These are phyloP conservation scores for Dreissena rostriformis DNA, from an alignment of 1,140 invertebrate genomes.

Conservation along the genomic window DNA sequence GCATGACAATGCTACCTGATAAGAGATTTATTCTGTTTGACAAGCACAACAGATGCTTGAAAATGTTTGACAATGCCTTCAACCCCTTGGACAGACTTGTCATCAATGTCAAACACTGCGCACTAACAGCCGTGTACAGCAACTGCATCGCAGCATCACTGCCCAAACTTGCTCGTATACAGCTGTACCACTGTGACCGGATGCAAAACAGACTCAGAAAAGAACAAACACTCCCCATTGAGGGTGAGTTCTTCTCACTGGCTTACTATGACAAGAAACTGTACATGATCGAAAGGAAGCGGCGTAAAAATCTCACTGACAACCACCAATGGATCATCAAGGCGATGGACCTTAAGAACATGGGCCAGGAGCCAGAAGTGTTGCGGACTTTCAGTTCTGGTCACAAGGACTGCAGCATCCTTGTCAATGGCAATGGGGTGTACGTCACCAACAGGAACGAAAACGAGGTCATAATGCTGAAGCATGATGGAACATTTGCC, in stretches of 20 bases:
- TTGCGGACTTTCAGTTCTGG: conserved; percentile 27
- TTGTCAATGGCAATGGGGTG: conserved; percentile 28
- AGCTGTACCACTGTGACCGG: conserved; percentile 22
- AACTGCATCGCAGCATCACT: conserved; percentile 34
- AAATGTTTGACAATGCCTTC: conserved; percentile 48
- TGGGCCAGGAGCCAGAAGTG: conserved; percentile 7
- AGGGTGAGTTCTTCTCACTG: conserved; percentile 32
- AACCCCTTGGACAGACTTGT: conserved; percentile 35
- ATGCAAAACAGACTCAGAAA: conserved; percentile 25
- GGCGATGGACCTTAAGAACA: conserved; percentile 13
- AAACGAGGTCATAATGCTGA: conserved; percentile 36
- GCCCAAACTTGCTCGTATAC: conserved; percentile 19
- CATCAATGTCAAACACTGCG: conserved; percentile 29
- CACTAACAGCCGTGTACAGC: conserved; percentile 6
- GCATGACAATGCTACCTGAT: conserved; percentile 21
- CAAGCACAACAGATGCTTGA: conserved; percentile 36
- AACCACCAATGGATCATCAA: conserved; percentile 33
- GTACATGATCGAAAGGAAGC: conserved; percentile 18
- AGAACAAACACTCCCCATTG: conserved; percentile 17
- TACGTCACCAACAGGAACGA: conserved; percentile 42
- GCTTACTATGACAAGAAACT: conserved; percentile 16
- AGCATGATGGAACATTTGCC: conserved; percentile 37
- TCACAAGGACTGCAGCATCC: conserved; percentile 40
- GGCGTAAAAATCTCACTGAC: conserved; percentile 8
- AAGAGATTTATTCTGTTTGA: conserved; percentile 39